Evolutionary conservation across 1,140 invertebrate species (phyloP).

Genomic region (Nymphalis io): DNA sequence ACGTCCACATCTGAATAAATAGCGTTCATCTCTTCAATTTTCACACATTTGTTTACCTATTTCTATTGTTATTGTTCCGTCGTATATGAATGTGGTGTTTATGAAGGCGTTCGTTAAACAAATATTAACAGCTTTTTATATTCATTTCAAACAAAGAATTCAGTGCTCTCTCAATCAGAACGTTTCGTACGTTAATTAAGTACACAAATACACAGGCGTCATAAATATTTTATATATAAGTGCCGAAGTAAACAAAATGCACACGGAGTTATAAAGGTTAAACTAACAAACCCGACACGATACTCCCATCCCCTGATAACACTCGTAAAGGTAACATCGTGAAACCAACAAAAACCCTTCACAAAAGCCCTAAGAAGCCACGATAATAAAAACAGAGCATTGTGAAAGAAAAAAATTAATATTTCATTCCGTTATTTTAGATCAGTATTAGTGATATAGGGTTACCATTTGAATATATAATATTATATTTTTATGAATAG

Average conservation of each 20-base stretch:
- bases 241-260: conserved; percentile 38
- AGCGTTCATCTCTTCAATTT: conserved; percentile 55
- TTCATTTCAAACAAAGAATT: conserved; percentile 32
- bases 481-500: conserved; percentile 49
- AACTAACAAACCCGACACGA: conserved; percentile 49
- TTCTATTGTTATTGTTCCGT: conserved; percentile 35
- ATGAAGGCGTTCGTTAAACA: conserved; percentile 2
- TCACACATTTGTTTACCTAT: conserved; percentile 54
- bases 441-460: conserved; percentile 70
- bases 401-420: conserved; percentile 67
- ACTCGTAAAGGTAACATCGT: neutral
- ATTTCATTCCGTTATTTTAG: conserved; percentile 64
- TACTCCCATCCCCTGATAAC: conserved; percentile 58
- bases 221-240: conserved; percentile 33
- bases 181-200: conserved; percentile 34
- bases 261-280: conserved; percentile 30
- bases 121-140: conserved; percentile 27
- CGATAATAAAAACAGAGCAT: conserved; percentile 73
- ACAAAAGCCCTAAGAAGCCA: conserved; percentile 49
- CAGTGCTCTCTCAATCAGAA: neutral
- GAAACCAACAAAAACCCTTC: conserved; percentile 25
- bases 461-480: conserved; percentile 73
- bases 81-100: neutral
- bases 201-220: conserved; percentile 36
- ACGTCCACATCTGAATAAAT: conserved; percentile 63